A percentile compares a stretch with the other conserved stretches of the same genome.
Evolutionary conservation across 1,140 invertebrate genomes (phyloP).

Genomic region (Drosophila gunungcola): DNA sequence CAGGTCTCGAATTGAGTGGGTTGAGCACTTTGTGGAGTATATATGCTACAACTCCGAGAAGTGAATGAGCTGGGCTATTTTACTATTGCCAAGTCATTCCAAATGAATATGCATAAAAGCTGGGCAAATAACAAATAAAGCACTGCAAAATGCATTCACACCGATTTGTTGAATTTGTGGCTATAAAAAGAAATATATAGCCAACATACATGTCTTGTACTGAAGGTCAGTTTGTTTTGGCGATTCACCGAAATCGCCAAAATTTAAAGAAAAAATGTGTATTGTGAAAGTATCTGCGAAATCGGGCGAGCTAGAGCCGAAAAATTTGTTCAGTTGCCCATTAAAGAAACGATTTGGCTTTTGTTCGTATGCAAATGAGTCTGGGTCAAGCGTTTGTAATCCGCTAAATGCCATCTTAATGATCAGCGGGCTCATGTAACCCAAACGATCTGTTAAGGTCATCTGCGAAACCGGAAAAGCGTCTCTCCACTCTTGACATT

Average conservation of each 20-base stretch:
- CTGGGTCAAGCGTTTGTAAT: constrained; percentile 57
- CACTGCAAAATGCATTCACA: constrained; percentile 65
- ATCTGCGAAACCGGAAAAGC: constrained; percentile 22
- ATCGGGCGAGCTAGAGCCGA: constrained; percentile 48
- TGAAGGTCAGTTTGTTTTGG: constrained; percentile 54
- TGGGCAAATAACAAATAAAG: constrained; percentile 55
- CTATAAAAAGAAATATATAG: constrained; percentile 25
- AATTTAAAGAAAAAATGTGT: constrained; percentile 38
- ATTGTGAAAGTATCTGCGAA: constrained; percentile 74
- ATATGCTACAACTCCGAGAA: constrained; percentile 31
- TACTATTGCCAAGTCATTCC: constrained; percentile 62
- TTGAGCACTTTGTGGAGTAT: constrained; percentile 27
- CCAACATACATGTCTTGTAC: constrained; percentile 32
- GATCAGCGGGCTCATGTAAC: constrained; percentile 44
- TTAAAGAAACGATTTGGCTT: constrained; percentile 64
- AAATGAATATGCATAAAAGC: constrained; percentile 75
- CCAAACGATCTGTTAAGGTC: constrained; percentile 18
- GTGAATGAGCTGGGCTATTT: constrained; percentile 25
- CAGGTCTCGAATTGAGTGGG: constrained; percentile 34
- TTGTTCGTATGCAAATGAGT: constrained; percentile 65
- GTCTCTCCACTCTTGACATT: constrained; percentile 49
- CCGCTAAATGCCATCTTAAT: constrained; percentile 52
- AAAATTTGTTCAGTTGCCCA: constrained; percentile 46
- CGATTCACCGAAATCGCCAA: constrained; percentile 56
- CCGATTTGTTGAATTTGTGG: constrained; percentile 56